These are phyloP conservation scores for Meliscaeva auricollis DNA, from an alignment of 2,888 invertebrate genomes.

Conservation along the genomic window DNA sequence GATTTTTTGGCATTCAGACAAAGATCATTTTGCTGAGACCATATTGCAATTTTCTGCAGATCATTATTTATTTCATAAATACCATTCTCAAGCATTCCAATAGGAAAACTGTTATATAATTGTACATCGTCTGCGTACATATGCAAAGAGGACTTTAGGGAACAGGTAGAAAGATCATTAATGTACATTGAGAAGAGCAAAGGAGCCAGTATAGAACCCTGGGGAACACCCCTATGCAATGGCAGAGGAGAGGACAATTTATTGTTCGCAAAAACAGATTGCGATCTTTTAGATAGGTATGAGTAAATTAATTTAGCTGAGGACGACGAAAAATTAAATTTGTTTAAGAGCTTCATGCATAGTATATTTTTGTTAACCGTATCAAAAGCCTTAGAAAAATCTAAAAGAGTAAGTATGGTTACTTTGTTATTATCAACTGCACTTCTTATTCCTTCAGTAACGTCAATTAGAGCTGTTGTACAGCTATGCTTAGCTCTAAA, in stretches of 20 bases:
- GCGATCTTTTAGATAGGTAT: not conserved
- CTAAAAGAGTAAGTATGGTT: not conserved
- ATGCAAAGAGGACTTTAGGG: not conserved
- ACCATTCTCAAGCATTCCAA: not conserved
- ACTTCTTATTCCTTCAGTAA: not conserved
- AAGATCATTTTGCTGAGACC: slow-evolving; percentile 7
- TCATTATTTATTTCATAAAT: not conserved
- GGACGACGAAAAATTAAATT: not conserved
- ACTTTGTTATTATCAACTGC: no score
- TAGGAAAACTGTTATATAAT: not conserved
- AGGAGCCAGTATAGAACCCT: not conserved
- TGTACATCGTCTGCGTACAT: not conserved
- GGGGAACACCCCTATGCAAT: not conserved
- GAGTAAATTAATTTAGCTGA: not conserved
- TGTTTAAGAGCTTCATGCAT: not conserved
- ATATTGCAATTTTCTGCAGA: not conserved
- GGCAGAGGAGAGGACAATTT: not conserved
- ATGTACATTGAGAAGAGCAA: not conserved
- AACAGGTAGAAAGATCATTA: not conserved
- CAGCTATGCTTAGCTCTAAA: not conserved
- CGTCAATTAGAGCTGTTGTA: not conserved
- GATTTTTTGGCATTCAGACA: no score
- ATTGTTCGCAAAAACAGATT: not conserved
- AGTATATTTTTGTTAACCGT: no score
- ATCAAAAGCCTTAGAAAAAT: not conserved